These are phyloP conservation scores for Dendrolimus pini DNA, from an alignment of 2,888 invertebrate species.

Conservation along the genomic window DNA sequence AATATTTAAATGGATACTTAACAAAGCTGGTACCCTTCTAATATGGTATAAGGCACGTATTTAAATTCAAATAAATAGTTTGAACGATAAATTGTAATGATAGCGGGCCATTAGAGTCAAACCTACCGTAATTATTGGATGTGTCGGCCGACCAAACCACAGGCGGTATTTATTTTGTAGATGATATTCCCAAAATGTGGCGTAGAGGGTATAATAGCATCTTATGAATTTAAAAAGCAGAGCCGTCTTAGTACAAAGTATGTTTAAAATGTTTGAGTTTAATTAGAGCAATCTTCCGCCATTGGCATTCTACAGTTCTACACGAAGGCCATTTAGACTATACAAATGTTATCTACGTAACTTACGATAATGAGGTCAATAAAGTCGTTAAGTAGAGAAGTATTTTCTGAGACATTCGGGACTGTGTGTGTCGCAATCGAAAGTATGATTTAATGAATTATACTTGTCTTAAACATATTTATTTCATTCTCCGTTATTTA, in stretches of 20 bases:
- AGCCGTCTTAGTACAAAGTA: not conserved
- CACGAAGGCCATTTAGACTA: not conserved
- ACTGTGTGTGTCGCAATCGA: too few species aligned
- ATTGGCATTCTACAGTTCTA: not conserved
- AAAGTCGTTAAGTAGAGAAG: too few species aligned
- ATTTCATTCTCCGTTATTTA: too few species aligned
- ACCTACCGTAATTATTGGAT: constrained; percentile 48
- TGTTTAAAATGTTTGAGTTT: constrained; percentile 12
- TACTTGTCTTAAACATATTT: too few species aligned
- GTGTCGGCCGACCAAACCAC: constrained; percentile 39
- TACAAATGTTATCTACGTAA: not conserved
- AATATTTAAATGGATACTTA: constrained; percentile 39
- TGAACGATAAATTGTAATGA: constrained; percentile 46
- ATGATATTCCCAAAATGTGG: constrained; percentile 16
- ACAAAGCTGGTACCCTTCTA: constrained; percentile 26
- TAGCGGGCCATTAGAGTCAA: constrained; percentile 48
- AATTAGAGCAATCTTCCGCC: not conserved
- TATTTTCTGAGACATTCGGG: too few species aligned
- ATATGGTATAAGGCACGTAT: constrained; percentile 20
- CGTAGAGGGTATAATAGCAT: constrained; percentile 8
- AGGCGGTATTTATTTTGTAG: constrained; percentile 56
- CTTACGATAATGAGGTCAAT: not conserved
- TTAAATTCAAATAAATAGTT: constrained; percentile 48
- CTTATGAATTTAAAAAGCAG: not conserved
- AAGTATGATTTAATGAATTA: too few species aligned